Evolutionary conservation across 2,888 invertebrate genomes (phyloP).

Genomic region (Copidosoma aretas): DNA sequence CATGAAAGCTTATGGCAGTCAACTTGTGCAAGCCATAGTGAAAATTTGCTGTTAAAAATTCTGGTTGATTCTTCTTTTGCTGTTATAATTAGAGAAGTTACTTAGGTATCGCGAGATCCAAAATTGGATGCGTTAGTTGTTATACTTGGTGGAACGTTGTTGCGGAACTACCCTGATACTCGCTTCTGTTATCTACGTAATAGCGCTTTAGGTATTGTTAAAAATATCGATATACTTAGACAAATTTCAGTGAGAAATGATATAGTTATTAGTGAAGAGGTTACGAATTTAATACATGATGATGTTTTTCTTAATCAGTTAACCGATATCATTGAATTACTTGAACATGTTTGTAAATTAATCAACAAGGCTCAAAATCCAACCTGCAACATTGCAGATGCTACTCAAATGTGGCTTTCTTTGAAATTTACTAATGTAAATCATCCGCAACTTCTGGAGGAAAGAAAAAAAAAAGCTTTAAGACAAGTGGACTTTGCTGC

Average conservation of each 20-base stretch:
- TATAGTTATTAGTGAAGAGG: too few species aligned
- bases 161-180: too few species aligned
- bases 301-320: too few species aligned
- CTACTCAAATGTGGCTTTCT: constrained; percentile 13
- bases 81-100: too few species aligned
- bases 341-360: constrained; percentile 13
- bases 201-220: too few species aligned
- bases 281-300: too few species aligned
- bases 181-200: too few species aligned
- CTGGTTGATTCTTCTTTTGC: not conserved
- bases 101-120: too few species aligned
- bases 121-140: too few species aligned
- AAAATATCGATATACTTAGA: too few species aligned
- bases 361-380: constrained; percentile 22
- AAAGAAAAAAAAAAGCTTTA: not conserved
- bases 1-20: not conserved
- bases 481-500: constrained; percentile 3
- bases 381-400: constrained; percentile 10
- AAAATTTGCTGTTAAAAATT: not conserved
- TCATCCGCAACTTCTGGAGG: not conserved
- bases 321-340: not conserved
- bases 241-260: too few species aligned
- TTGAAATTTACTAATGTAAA: not conserved
- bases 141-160: too few species aligned
- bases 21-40: not conserved